These are phyloP conservation scores for Dendrolimus houi DNA, from an alignment of 2,888 invertebrate genomes.

Conservation along the genomic window DNA sequence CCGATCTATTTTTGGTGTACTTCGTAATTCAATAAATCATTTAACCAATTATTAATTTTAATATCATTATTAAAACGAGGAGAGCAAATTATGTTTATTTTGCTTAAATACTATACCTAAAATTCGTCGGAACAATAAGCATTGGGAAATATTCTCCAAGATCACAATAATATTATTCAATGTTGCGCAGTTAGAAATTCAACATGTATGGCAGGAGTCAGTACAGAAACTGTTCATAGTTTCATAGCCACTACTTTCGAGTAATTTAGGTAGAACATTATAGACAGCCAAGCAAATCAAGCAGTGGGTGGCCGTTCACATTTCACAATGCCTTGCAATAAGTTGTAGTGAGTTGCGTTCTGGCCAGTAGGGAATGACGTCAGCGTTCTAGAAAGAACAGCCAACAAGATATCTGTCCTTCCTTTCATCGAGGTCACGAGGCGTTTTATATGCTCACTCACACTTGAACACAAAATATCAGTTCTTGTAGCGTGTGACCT, in stretches of 20 bases:
- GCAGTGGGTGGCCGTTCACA: slow-evolving; percentile 73
- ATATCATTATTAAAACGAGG: neutral
- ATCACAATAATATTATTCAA: slow-evolving; percentile 50
- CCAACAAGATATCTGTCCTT: slow-evolving; percentile 53
- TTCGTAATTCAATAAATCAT: neutral
- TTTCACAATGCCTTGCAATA: slow-evolving; percentile 68
- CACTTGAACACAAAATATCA: slow-evolving; percentile 39
- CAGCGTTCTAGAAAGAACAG: slow-evolving; percentile 58
- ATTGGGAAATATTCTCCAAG: slow-evolving; percentile 60
- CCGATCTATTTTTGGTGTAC: neutral
- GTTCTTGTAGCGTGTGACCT: slow-evolving; percentile 11
- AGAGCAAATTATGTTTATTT: slow-evolving; percentile 19
- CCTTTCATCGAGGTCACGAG: slow-evolving; percentile 65
- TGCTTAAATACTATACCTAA: slow-evolving; percentile 69
- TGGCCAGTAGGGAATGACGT: slow-evolving; percentile 61
- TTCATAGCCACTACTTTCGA: slow-evolving; percentile 69
- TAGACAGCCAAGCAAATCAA: slow-evolving; percentile 46
- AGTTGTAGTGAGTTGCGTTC: slow-evolving; percentile 43
- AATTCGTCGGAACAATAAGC: slow-evolving; percentile 64
- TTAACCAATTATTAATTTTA: slow-evolving; percentile 21
- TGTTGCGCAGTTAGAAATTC: slow-evolving; percentile 56
- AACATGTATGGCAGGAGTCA: slow-evolving; percentile 67
- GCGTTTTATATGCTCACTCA: slow-evolving; percentile 51
- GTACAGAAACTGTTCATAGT: slow-evolving; percentile 67
- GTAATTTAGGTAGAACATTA: slow-evolving; percentile 48